phyloP scores from a whole-genome alignment of 2,888 invertebrate species.

The Aphodius sticticus region DNA sequence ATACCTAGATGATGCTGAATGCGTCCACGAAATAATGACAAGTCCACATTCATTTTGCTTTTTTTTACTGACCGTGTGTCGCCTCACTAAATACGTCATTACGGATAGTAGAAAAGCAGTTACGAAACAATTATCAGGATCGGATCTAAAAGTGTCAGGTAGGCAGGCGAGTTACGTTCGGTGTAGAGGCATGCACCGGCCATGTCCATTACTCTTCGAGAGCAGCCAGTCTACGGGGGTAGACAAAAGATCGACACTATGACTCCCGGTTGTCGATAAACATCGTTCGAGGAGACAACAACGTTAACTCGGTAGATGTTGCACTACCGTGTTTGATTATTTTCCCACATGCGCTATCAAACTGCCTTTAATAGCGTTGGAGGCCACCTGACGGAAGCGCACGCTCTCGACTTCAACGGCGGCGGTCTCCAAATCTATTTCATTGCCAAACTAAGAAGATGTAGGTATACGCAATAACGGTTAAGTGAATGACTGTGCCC shows the following conservation, averaged over 20 bases:
- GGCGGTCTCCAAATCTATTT: background rate
- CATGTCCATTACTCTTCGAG: slow-evolving; percentile 41
- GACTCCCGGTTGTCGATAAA: slow-evolving; percentile 42
- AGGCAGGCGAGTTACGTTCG: slow-evolving; percentile 39
- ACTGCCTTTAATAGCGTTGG: slow-evolving; percentile 20
- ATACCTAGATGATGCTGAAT: too few relatives aligned
- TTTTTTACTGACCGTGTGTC: background rate
- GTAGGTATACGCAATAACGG: background rate
- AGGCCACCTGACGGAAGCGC: slow-evolving; percentile 22
- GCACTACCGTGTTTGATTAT: slow-evolving; percentile 25
- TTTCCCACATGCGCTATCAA: slow-evolving; percentile 24
- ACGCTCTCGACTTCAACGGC: slow-evolving; percentile 14
- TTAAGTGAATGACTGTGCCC: background rate
- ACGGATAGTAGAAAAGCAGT: slow-evolving; percentile 45
- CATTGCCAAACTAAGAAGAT: background rate
- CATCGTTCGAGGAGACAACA: slow-evolving; percentile 32
- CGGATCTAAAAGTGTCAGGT: slow-evolving; percentile 43
- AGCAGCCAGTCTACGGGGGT: slow-evolving; percentile 21
- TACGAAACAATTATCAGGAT: slow-evolving; percentile 45
- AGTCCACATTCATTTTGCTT: background rate
- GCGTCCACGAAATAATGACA: too few relatives aligned
- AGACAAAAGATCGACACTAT: slow-evolving; percentile 47
- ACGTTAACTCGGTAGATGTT: slow-evolving; percentile 14
- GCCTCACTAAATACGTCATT: slow-evolving; percentile 45
- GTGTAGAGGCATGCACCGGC: slow-evolving; percentile 39